Conservation (phyloP, 2,113 vertebrate genomes). For the Sorex fumeus region DNA sequence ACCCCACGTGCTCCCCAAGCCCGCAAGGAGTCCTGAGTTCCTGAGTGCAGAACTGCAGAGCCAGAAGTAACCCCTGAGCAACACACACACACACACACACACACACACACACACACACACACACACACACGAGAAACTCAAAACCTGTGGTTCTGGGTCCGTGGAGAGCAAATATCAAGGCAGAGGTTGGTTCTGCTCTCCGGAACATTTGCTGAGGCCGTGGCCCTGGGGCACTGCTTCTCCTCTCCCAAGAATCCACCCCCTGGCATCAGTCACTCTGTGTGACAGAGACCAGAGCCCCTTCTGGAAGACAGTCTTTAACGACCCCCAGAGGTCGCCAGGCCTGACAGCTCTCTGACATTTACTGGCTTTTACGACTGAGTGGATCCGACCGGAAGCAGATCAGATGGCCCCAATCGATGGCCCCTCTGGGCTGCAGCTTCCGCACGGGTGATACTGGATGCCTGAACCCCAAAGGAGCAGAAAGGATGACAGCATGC, state of each 20-base stretch:
- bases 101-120: too few species aligned
- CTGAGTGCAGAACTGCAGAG: too few species aligned
- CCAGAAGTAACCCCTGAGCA: too few species aligned
- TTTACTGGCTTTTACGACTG: constrained; percentile 72
- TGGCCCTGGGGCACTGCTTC: too few species aligned
- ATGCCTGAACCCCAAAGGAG: neutral
- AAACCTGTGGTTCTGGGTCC: too few species aligned
- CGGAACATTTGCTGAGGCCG: neutral
- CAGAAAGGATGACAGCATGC: neutral
- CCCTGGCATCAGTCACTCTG: neutral
- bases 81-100: too few species aligned
- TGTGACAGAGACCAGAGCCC: neutral
- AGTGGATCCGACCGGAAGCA: constrained; percentile 51
- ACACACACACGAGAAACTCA: too few species aligned
- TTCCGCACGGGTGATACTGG: constrained; percentile 69
- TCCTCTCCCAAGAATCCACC: too few species aligned
- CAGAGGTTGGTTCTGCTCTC: neutral
- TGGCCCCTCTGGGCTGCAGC: constrained; percentile 54
- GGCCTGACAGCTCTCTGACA: constrained; percentile 64
- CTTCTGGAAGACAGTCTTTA: constrained; percentile 38
- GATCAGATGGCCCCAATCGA: constrained; percentile 65
- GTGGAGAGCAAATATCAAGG: too few species aligned
- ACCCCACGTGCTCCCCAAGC: too few species aligned
- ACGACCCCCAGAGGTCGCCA: constrained; percentile 53
- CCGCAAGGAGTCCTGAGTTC: neutral